phyloP scores from a whole-genome alignment of 2,113 vertebrate species.

The Lates calcarifer region DNA sequence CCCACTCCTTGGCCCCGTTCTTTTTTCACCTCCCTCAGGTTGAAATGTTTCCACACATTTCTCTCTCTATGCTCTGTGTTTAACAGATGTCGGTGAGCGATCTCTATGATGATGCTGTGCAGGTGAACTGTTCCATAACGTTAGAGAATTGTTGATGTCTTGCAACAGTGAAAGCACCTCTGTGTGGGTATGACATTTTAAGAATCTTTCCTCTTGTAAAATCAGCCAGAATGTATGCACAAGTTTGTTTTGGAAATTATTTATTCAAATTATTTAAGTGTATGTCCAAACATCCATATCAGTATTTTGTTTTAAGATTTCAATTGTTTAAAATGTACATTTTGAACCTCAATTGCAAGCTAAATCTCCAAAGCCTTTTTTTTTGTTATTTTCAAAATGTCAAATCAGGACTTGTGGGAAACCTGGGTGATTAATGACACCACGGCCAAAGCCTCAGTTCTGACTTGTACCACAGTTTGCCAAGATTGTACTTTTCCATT shows the following conservation, averaged over 20 bases:
- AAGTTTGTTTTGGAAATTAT: conserved; percentile 78
- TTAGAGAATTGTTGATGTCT: conserved; percentile 66
- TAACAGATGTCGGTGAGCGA: conserved; percentile 60
- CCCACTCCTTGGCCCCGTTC: not conserved
- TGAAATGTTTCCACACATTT: conserved; percentile 72
- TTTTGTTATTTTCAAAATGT: conserved; percentile 55
- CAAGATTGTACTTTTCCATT: conserved; percentile 36
- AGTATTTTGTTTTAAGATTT: conserved; percentile 78
- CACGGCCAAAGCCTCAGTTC: conserved; percentile 50
- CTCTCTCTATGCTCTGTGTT: conserved; percentile 69
- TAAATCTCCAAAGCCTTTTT: conserved; percentile 84
- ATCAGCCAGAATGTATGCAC: conserved; percentile 83
- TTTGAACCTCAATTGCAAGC: conserved; percentile 81
- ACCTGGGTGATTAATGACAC: not conserved
- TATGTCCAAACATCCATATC: conserved; percentile 79
- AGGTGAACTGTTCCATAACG: conserved; percentile 65
- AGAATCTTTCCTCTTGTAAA: conserved; percentile 64
- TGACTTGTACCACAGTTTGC: conserved; percentile 51
- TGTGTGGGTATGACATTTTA: conserved; percentile 56
- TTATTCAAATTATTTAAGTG: conserved; percentile 86
- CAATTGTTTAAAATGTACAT: conserved; percentile 60
- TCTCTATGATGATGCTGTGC: conserved; percentile 72
- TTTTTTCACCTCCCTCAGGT: conserved; percentile 73
- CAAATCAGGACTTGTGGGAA: conserved; percentile 20
- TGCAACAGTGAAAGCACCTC: conserved; percentile 61